phyloP scores from a whole-genome alignment of 2,113 vertebrate genomes.

The Atrichornis clamosus region DNA sequence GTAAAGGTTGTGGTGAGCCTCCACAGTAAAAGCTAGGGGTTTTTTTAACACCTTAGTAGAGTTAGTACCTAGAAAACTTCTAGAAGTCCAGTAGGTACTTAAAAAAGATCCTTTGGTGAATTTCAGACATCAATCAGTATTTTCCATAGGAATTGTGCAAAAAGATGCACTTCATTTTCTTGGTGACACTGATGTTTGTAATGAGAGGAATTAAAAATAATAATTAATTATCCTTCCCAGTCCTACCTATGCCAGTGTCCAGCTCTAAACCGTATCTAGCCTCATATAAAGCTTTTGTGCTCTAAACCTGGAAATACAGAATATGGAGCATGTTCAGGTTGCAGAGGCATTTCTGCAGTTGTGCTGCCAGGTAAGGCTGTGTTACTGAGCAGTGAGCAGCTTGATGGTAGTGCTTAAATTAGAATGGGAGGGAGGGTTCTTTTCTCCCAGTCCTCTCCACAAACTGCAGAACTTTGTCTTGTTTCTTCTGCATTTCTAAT shows the following conservation, averaged over 20 bases:
- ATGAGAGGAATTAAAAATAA: not conserved
- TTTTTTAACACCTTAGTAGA: not conserved
- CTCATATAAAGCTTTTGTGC: not conserved
- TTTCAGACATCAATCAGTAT: not conserved
- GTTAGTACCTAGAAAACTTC: not conserved
- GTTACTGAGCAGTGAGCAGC: not conserved
- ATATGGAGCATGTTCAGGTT: not conserved
- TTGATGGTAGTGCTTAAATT: not conserved
- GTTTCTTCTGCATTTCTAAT: not conserved
- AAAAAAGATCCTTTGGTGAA: not conserved
- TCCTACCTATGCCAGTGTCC: not conserved
- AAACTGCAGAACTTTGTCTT: not conserved
- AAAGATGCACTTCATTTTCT: not conserved
- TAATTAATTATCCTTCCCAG: not conserved
- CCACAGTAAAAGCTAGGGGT: rapidly evolving
- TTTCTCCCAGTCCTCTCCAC: not conserved
- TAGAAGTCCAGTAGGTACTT: not conserved
- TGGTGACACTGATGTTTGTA: not conserved
- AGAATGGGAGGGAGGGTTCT: not conserved
- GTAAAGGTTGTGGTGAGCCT: not conserved
- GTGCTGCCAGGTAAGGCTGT: not conserved
- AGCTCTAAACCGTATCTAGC: not conserved
- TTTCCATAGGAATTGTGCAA: not conserved
- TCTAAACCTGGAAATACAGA: not conserved
- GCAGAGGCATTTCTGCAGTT: not conserved